phyloP scores from a whole-genome alignment of 2,888 invertebrate genomes.

The Lepeophtheirus nordmannii region DNA sequence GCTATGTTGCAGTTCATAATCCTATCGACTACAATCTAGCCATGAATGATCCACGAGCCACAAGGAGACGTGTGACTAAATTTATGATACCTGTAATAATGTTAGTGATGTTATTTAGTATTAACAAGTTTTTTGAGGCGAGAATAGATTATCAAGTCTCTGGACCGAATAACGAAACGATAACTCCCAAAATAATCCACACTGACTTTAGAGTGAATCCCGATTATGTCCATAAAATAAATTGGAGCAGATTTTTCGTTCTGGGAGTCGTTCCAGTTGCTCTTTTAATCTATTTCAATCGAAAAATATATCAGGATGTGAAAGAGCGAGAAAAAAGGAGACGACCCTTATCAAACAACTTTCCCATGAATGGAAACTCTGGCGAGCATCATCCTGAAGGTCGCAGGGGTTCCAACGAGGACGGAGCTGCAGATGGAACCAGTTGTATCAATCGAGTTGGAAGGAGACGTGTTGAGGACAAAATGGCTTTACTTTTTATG shows the following conservation, averaged over 20 bases:
- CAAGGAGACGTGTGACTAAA: constrained; percentile 1
- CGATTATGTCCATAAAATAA: constrained; percentile 2
- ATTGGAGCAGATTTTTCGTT: constrained; percentile 15
- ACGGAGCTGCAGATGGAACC: not conserved
- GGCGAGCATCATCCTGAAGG: not conserved
- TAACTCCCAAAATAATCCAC: not conserved
- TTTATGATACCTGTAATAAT: constrained; percentile 18
- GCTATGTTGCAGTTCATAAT: constrained; percentile 20
- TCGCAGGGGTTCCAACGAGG: not conserved
- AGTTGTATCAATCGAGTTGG: not conserved
- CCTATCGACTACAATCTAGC: constrained; percentile 20
- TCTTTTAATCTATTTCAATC: constrained; percentile 12
- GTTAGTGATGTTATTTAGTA: constrained; percentile 6
- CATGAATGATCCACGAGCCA: constrained; percentile 17
- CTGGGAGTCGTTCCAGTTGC: constrained; percentile 12
- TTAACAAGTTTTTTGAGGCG: constrained; percentile 17
- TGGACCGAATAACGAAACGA: constrained; percentile 7
- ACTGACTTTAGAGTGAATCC: constrained; percentile 9
- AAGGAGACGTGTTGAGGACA: constrained; percentile 12
- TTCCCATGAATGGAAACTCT: too few species aligned
- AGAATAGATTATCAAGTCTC: not conserved
- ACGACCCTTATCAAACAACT: not conserved
- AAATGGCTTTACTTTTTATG: constrained; percentile 20
- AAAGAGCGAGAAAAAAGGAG: constrained; percentile 6
- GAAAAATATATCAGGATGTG: constrained; percentile 15